Evolutionary conservation across 37 sponge, comb jelly and placozoan species (phyloP), one percentile per base, ranked within the genome.

Genomic region (Oopsacas minuta): DNA sequence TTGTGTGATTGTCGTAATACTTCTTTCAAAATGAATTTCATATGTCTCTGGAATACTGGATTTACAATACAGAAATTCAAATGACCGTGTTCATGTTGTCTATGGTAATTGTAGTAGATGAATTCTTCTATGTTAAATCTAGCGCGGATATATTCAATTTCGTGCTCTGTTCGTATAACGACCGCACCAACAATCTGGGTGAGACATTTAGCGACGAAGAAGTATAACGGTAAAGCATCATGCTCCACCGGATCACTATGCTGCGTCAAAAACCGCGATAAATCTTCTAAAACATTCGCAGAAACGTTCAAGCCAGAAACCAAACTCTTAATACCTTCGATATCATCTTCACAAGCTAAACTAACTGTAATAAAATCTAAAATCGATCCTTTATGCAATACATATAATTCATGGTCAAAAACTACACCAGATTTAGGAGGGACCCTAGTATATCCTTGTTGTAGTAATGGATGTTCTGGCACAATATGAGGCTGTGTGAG

Each of bases 41-140:
- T 51, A 83, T 88, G 92, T 42, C 88, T 53, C 28, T 90, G 38
- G 86, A 94, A 97, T 37, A 90, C 84, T 15, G 99, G 96, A 39
- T 90, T 90, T 38, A 97, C 86, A 0, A 92, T 53, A 37, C 90
- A 90, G 86, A 95, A 96, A 52, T 89, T 86, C 38, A 97, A 75
- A 52, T 88, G 93, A 3, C 89, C 90, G 39, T 97, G 99, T 83
- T 94, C 92, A 15, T 85, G 39, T 36, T 92, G 95, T 7, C 46
- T 52, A 37, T 97, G 94, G 38, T 94, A 90, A 61, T 85, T 89
- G 83, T 86, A 93, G 90, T 95, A 97, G 49, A 97, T 86, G 82
- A 92, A 97, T 69, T 94, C 94, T 53, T 97, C 99, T 20, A 97
- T 87, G 61, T 93, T 91, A 88, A 92, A 97, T 52, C 95, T 94